Evolutionary conservation across 2,113 vertebrate genomes (phyloP).

Genomic region (Siniperca chuatsi): DNA sequence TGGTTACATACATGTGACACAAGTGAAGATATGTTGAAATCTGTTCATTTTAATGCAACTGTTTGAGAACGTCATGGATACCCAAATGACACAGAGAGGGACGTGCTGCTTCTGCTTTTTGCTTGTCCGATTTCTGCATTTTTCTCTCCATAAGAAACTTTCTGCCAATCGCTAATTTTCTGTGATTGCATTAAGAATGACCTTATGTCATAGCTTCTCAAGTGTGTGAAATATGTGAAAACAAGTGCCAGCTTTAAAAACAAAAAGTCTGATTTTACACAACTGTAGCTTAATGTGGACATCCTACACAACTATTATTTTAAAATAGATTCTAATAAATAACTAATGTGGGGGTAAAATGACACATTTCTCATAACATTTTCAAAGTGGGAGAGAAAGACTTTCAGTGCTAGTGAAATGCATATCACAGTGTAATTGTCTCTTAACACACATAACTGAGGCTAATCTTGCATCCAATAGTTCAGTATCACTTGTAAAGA

Average conservation of each 20-base stretch:
- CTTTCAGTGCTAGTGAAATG: too few species aligned
- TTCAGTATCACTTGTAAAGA: not conserved
- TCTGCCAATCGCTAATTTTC: not conserved
- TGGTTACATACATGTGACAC: not conserved
- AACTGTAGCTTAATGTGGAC: not conserved
- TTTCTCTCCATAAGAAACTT: not conserved
- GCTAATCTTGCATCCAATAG: not conserved
- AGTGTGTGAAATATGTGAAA: too few species aligned
- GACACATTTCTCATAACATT: not conserved
- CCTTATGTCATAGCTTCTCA: not conserved
- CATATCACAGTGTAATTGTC: not conserved
- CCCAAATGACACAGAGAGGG: not conserved
- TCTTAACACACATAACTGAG: not conserved
- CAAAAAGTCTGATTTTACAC: not conserved
- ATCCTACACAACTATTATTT: too few species aligned
- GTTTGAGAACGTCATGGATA: not conserved
- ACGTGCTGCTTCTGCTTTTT: constrained; percentile 7
- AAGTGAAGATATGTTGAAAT: not conserved
- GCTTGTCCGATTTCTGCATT: not conserved
- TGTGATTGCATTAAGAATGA: not conserved
- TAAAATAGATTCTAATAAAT: not conserved
- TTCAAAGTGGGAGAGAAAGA: not conserved
- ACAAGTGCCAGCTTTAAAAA: not conserved
- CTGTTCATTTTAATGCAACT: not conserved
- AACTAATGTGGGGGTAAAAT: not conserved